phyloP scores from a whole-genome alignment of 2,797 vertebrate species.

The Bradypus variegatus region DNA sequence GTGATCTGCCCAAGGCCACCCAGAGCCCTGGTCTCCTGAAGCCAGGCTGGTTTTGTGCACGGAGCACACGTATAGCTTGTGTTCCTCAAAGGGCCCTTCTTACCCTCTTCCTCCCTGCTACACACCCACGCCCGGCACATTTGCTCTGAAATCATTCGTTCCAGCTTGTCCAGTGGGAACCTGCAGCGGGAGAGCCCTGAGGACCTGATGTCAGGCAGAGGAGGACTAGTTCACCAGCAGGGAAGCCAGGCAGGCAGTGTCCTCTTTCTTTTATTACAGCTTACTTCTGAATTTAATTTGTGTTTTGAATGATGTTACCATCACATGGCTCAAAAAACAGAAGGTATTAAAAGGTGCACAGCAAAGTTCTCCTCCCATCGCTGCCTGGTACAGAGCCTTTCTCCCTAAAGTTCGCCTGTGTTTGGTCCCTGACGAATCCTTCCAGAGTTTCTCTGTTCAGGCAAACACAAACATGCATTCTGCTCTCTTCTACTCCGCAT shows the following conservation, averaged over 20 bases:
- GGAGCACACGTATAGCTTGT: accelerated
- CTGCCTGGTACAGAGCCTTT: too few relatives aligned
- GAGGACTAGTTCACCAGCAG: neutral
- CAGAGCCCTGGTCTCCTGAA: neutral
- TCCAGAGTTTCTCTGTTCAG: too few relatives aligned
- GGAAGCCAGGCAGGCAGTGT: neutral
- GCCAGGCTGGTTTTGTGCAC: neutral
- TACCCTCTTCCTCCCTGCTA: too few relatives aligned
- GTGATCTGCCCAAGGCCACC: neutral
- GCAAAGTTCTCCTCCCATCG: neutral
- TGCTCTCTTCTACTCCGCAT: neutral
- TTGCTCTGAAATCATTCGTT: neutral
- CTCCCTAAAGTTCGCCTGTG: accelerated
- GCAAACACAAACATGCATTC: accelerated
- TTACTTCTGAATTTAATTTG: neutral
- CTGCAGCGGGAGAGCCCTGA: neutral
- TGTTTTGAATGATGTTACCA: neutral
- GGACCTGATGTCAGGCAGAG: too few relatives aligned
- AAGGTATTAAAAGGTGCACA: neutral
- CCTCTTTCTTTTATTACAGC: neutral
- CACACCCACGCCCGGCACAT: neutral
- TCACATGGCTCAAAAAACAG: neutral
- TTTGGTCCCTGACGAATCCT: neutral
- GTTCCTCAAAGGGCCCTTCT: too few relatives aligned
- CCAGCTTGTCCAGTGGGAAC: neutral